A percentile compares a stretch with the other conserved stretches of the same genome.
phyloP scores from a whole-genome alignment of 2,113 vertebrate genomes.

The Panthera tigris region DNA sequence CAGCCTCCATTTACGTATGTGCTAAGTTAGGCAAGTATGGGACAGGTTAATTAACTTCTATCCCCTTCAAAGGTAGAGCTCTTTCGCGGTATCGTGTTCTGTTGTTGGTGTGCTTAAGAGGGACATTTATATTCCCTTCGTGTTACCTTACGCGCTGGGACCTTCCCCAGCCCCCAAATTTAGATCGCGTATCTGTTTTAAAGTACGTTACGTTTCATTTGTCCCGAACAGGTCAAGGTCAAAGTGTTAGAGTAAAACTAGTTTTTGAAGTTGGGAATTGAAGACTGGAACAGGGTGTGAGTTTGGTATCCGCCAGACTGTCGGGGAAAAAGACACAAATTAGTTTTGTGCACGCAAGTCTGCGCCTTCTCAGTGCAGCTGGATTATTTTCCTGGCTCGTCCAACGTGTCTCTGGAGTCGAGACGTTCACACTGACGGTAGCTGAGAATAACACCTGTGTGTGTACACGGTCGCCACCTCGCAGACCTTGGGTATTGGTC shows the following conservation, averaged over 20 bases:
- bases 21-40: not conserved
- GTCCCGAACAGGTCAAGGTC: not conserved
- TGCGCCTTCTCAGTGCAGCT: not conserved
- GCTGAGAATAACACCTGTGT: not conserved
- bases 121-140: not conserved
- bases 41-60: not conserved
- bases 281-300: not conserved
- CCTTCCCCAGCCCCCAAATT: not conserved
- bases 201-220: not conserved
- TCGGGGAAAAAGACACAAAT: not conserved
- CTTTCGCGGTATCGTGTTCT: not conserved
- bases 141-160: fast-evolving
- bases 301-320: not conserved
- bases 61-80: not conserved
- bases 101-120: not conserved
- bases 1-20: not conserved
- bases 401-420: not conserved
- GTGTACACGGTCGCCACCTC: no score
- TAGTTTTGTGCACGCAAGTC: not conserved
- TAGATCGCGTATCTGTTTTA: not conserved
- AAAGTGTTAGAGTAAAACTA: not conserved
- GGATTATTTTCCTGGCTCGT: not conserved
- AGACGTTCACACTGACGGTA: not conserved
- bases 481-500: not conserved
- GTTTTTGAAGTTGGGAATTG: not conserved